Conservation (phyloP, 1,140 invertebrate species). For the Euwallacea similis region DNA sequence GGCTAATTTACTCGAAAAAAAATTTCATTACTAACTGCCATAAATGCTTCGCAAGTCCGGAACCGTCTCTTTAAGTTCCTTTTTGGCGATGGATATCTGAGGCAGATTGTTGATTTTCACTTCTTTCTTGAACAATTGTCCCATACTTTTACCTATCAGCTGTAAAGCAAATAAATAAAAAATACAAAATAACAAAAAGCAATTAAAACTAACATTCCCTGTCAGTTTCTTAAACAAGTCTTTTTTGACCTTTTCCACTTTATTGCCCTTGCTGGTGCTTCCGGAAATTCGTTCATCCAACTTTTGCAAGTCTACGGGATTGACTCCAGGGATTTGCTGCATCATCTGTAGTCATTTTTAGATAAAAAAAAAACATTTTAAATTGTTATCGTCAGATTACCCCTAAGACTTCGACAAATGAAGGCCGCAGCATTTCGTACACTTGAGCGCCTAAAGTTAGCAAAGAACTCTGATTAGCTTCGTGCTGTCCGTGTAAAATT, state of each 20-base stretch:
- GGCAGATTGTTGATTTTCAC: conserved; percentile 82
- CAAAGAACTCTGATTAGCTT: conserved; percentile 74
- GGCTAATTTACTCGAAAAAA: background rate
- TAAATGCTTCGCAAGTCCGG: conserved; percentile 46
- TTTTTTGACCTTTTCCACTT: conserved; percentile 85
- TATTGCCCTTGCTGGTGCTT: conserved; percentile 69
- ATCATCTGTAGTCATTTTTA: conserved; percentile 49
- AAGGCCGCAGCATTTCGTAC: conserved; percentile 78
- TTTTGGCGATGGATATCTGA: conserved; percentile 62
- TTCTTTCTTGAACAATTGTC: conserved; percentile 84
- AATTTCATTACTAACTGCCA: conserved; percentile 41
- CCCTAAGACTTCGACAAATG: conserved; percentile 68
- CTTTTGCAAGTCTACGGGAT: conserved; percentile 73
- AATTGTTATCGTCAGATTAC: conserved; percentile 47
- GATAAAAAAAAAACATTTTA: background rate
- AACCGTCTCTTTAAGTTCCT: conserved; percentile 56
- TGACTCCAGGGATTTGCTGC: conserved; percentile 76
- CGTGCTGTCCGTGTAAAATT: conserved; percentile 81
- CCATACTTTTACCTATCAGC: conserved; percentile 77
- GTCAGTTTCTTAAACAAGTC: conserved; percentile 89
- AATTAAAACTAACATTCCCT: conserved; percentile 61
- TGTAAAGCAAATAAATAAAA: conserved; percentile 52
- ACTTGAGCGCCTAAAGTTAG: conserved; percentile 73
- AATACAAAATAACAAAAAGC: background rate
- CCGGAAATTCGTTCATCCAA: conserved; percentile 82